A percentile compares a stretch with the other conserved stretches of the same genome.
These are phyloP conservation scores for Spondyliosoma cantharus DNA, from an alignment of 2,797 vertebrate genomes.

Conservation along the genomic window DNA sequence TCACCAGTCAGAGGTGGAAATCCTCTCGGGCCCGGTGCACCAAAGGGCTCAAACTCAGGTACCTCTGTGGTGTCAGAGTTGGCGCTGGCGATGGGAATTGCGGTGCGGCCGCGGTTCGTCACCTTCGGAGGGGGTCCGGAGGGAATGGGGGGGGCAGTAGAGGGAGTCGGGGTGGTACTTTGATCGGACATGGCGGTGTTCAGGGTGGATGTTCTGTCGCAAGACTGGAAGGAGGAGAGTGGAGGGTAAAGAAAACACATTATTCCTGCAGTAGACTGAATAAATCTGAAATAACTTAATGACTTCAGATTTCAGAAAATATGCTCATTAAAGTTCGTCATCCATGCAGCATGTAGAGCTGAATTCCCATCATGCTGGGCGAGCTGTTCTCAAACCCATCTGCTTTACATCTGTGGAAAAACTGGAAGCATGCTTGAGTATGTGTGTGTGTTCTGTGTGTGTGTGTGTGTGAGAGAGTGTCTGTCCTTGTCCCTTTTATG, in stretches of 20 bases:
- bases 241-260: background rate
- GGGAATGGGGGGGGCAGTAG: conserved; percentile 48
- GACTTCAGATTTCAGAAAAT: conserved; percentile 6
- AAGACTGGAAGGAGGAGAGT: conserved; percentile 34
- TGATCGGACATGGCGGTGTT: conserved; percentile 37
- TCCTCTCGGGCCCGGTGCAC: conserved; percentile 82
- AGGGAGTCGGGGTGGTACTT: conserved; percentile 41
- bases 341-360: background rate
- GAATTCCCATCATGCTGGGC: conserved; percentile 11
- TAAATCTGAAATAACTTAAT: background rate
- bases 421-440: background rate
- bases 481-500: background rate
- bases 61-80: conserved; percentile 86
- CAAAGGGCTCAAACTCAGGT: conserved; percentile 87
- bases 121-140: conserved; percentile 58
- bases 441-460: background rate
- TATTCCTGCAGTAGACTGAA: background rate
- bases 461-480: background rate
- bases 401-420: conserved; percentile 41
- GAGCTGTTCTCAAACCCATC: conserved; percentile 39
- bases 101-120: conserved; percentile 84
- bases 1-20: conserved; percentile 86
- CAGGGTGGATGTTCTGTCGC: background rate
- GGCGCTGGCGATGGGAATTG: conserved; percentile 82
- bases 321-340: background rate